Evolutionary conservation across 2,888 invertebrate genomes (phyloP).

Genomic region (Synergus umbraculus): DNA sequence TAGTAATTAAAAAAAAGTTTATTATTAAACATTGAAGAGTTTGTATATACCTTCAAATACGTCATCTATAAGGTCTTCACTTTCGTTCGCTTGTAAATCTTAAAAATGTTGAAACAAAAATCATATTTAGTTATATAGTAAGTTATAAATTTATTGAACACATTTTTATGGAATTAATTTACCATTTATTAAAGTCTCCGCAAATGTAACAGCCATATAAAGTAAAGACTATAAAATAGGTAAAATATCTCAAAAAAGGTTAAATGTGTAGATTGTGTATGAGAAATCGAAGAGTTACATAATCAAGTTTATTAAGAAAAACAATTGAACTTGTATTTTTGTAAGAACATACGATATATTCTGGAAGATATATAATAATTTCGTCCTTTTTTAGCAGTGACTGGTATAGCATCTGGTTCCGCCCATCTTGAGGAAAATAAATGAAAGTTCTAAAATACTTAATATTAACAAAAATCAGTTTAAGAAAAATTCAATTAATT

Average conservation of each 20-base stretch:
- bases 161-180: not conserved
- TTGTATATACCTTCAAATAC: not conserved
- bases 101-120: not conserved
- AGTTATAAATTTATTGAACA: not conserved
- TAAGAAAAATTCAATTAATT: not conserved
- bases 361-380: too few relatives aligned
- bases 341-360: too few relatives aligned
- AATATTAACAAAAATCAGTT: not conserved
- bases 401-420: too few relatives aligned
- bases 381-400: too few relatives aligned
- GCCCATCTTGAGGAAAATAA: too few relatives aligned
- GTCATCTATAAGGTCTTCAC: not conserved
- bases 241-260: not conserved
- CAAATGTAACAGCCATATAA: not conserved
- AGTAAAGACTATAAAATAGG: not conserved
- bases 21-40: too few relatives aligned
- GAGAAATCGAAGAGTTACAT: not conserved
- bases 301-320: not conserved
- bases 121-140: not conserved
- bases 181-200: not conserved
- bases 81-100: not conserved
- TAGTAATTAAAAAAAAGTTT: too few relatives aligned
- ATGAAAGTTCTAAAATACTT: not conserved
- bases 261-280: not conserved
- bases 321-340: not conserved